phyloP scores from a whole-genome alignment of 1,140 invertebrate species.

The Augochlora pura region DNA sequence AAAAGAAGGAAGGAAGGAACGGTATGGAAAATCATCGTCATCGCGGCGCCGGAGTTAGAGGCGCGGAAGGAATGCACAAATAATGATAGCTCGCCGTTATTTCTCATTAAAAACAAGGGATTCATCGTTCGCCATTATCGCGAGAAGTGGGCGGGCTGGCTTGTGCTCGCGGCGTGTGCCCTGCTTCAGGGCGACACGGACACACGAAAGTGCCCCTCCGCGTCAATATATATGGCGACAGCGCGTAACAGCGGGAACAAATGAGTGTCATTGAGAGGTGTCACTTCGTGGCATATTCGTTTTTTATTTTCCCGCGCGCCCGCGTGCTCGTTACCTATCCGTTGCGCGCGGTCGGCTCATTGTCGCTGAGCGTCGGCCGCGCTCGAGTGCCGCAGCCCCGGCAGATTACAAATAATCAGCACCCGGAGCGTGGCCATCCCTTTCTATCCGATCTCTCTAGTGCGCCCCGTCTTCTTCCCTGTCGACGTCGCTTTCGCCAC shows the following conservation, averaged over 20 bases:
- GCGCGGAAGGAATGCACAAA: not conserved
- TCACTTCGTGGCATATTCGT: slow-evolving; percentile 81
- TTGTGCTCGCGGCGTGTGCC: no score
- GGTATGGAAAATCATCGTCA: not conserved
- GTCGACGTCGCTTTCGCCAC: slow-evolving; percentile 4
- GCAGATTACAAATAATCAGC: slow-evolving; percentile 78
- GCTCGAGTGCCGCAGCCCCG: slow-evolving; percentile 71
- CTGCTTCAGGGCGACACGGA: slow-evolving; percentile 37
- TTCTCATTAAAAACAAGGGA: slow-evolving; percentile 79
- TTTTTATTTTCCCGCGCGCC: slow-evolving; percentile 78
- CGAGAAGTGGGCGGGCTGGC: slow-evolving; percentile 65
- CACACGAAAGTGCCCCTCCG: slow-evolving; percentile 59
- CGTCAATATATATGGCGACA: slow-evolving; percentile 47
- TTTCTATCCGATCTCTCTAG: slow-evolving; percentile 16
- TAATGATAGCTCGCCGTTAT: slow-evolving; percentile 59
- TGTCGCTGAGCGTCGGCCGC: slow-evolving; percentile 74
- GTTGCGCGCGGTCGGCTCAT: slow-evolving; percentile 66
- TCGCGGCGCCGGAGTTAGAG: not conserved
- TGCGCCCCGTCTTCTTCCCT: slow-evolving; percentile 36
- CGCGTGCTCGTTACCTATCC: slow-evolving; percentile 76
- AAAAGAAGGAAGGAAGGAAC: no score
- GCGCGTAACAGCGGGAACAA: slow-evolving; percentile 63
- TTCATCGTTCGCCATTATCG: slow-evolving; percentile 77
- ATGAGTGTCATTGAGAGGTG: slow-evolving; percentile 80
- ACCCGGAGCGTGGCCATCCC: slow-evolving; percentile 39